Base-by-base conservation (phyloP, 2,113 vertebrate genomes). In the Desmodus rotundus region DNA sequence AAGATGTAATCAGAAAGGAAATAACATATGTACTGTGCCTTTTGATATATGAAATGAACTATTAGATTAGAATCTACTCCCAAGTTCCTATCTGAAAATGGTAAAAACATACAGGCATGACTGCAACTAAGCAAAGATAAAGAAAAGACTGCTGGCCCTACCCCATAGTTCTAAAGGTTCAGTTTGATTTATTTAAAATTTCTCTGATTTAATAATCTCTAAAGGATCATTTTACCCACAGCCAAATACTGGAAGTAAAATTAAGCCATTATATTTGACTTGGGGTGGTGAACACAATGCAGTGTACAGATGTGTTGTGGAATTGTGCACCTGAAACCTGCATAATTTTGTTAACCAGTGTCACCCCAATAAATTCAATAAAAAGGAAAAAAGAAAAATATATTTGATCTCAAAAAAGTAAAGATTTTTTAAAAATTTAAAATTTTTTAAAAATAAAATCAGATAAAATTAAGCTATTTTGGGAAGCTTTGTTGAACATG, bases 1-100 rank as follows among this genome's bases (percentile, higher is more conserved):
- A 94, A 95, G 78, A 85, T 72, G 7, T 47, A 80, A 85, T 87
- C 43, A 58, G 47, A 94, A 96, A 94, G 70, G 3, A 91, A 88
- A 91, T 61, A 72, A 36, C 52, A 43, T 26, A 56, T 14, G 26
- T 24, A 72, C 61, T n/a, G 4, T 85, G 41, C 24, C 41, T 94
- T 97, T 56, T 85, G 63, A 50, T 81, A 81, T 36, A 76, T 43
- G 43, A 85, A 83, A 81, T 92, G 31, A 95, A 45, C n/a, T 89
- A 12, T 58, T 77, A 63, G 47, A 84, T 80, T 76, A 87, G 13
- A 73, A 87, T 94, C 47, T 38, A 56, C 17, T 82, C 77, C 19
- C 10, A 58, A 76, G 50, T 70, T 92, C 33, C 31, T 63, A 22
- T 14, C 45, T 45, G 65, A 85, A 97, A 90, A 94, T 47, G 24